phyloP scores from a whole-genome alignment of 2,797 vertebrate species.

The Coreius guichenoti region DNA sequence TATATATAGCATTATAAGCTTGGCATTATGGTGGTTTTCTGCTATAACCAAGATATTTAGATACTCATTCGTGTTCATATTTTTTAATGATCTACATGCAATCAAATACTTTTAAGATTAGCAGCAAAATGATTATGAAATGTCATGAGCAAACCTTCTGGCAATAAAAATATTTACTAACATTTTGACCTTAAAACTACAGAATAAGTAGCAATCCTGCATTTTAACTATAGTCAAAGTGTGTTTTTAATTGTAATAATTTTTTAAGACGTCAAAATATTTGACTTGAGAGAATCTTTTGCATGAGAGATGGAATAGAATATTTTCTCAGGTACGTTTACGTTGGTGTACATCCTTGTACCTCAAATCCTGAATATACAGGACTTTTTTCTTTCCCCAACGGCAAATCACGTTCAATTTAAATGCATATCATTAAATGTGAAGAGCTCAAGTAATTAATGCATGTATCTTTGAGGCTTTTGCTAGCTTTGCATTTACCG shows the following conservation, averaged over 20 bases:
- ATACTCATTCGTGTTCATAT: conserved; percentile 28
- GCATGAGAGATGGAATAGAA: conserved; percentile 53
- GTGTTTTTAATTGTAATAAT: conserved; percentile 38
- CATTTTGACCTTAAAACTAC: conserved; percentile 25
- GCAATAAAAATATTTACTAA: conserved; percentile 21
- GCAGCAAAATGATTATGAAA: conserved; percentile 29
- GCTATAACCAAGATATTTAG: conserved; percentile 31
- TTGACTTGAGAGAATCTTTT: conserved; percentile 45
- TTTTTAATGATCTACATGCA: conserved; percentile 44
- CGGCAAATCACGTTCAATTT: conserved; percentile 17
- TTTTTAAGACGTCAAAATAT: conserved; percentile 40
- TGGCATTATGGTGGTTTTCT: conserved; percentile 52
- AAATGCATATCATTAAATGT: conserved; percentile 18
- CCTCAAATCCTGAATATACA: conserved; percentile 44
- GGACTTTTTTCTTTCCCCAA: conserved; percentile 10
- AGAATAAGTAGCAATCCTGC: conserved; percentile 14
- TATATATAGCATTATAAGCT: conserved; percentile 31
- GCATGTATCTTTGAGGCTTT: conserved; percentile 54
- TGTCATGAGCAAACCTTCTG: not conserved
- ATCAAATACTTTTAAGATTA: conserved; percentile 27
- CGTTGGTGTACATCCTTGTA: conserved; percentile 52
- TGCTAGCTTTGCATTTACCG: conserved; percentile 37
- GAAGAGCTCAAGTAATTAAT: conserved; percentile 39
- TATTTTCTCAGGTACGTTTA: conserved; percentile 63
- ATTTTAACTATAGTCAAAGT: conserved; percentile 36